Conservation (phyloP, 2,797 vertebrate species). For the Tokudaia muenninki region DNA sequence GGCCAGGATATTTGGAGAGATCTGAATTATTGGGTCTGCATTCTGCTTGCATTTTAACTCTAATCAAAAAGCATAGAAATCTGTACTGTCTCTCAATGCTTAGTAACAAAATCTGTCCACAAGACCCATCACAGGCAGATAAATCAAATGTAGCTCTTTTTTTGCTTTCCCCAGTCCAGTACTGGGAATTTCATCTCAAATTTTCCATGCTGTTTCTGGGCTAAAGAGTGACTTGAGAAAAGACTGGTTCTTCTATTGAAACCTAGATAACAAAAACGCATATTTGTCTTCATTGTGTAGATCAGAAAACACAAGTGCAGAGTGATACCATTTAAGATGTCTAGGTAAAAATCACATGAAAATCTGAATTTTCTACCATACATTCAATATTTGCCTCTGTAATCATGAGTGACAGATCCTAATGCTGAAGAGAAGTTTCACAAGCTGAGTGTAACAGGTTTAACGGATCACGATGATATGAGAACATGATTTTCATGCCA, state of each 20-base stretch:
- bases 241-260: neutral
- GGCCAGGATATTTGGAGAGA: neutral
- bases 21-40: neutral
- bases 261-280: neutral
- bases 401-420: neutral
- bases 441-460: neutral
- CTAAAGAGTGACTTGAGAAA: neutral
- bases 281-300: neutral
- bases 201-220: neutral
- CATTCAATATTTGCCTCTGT: neutral
- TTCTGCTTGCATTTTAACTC: neutral
- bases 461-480: neutral
- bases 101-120: neutral
- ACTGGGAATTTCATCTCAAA: neutral
- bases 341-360: neutral
- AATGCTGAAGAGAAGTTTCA: neutral
- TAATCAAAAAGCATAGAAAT: neutral
- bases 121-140: neutral
- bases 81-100: neutral
- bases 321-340: neutral
- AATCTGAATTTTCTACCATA: neutral
- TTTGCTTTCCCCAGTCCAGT: neutral
- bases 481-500: neutral
- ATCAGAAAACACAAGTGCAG: neutral
- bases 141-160: neutral